These are phyloP conservation scores for Tinamus guttatus DNA, from an alignment of 2,113 vertebrate genomes.

Conservation along the genomic window DNA sequence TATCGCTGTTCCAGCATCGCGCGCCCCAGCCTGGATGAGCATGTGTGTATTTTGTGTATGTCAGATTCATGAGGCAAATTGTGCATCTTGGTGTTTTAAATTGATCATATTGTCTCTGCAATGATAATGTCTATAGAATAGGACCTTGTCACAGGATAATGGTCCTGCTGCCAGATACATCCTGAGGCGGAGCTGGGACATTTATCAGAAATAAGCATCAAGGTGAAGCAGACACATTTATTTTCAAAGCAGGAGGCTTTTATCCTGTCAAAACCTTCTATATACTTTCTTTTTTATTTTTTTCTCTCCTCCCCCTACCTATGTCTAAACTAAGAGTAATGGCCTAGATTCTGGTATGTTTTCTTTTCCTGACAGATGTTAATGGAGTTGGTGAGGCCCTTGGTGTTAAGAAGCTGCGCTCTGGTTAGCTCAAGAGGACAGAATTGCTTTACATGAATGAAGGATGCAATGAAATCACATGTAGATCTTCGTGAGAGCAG, in stretches of 20 bases:
- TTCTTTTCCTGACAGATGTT: neutral
- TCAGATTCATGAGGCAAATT: neutral
- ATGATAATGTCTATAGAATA: neutral
- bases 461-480: neutral
- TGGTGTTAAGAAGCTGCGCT: neutral
- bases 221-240: conserved; percentile 21
- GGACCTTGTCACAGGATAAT: conserved; percentile 16
- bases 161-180: neutral
- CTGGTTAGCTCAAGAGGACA: neutral
- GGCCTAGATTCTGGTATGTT: neutral
- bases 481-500: neutral
- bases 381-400: neutral
- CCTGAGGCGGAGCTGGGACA: neutral
- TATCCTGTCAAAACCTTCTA: neutral
- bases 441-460: neutral
- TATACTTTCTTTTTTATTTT: neutral
- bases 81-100: neutral
- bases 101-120: neutral
- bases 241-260: conserved; percentile 24
- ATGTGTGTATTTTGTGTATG: neutral
- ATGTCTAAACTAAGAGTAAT: neutral
- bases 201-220: conserved; percentile 36
- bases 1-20: neutral
- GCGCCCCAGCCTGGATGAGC: neutral
- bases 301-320: neutral